A percentile compares a stretch with the other conserved stretches of the same genome.
Conservation (phyloP, 2,797 vertebrate species). For the Monodelphis domestica region DNA sequence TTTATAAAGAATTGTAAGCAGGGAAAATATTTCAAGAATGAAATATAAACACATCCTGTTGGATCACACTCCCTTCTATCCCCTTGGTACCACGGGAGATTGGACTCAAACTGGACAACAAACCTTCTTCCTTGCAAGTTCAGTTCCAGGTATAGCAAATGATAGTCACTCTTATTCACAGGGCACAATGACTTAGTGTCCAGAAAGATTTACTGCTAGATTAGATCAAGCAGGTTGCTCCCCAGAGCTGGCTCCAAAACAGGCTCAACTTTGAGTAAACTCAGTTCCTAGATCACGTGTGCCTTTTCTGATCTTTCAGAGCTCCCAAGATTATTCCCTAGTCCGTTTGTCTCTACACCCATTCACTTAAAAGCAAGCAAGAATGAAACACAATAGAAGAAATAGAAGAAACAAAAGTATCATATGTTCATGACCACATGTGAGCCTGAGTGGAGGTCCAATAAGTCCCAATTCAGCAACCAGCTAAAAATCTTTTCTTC, state of each 20-base stretch:
- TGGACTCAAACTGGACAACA: background rate
- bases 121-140: background rate
- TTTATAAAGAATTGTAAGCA: background rate
- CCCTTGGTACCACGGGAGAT: background rate
- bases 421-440: background rate
- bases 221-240: background rate
- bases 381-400: background rate
- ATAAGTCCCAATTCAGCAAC: background rate
- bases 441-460: background rate
- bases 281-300: background rate
- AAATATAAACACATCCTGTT: background rate
- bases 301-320: background rate
- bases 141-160: background rate
- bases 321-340: background rate
- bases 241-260: background rate
- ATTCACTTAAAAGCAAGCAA: background rate
- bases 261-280: background rate
- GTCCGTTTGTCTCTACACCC: background rate
- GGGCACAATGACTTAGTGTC: background rate
- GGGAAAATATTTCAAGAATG: background rate
- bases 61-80: background rate
- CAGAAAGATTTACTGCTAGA: background rate
- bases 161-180: background rate
- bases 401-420: background rate
- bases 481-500: background rate